These are phyloP conservation scores for Homarus gammarus DNA, from an alignment of 2,888 invertebrate genomes.

Conservation along the genomic window DNA sequence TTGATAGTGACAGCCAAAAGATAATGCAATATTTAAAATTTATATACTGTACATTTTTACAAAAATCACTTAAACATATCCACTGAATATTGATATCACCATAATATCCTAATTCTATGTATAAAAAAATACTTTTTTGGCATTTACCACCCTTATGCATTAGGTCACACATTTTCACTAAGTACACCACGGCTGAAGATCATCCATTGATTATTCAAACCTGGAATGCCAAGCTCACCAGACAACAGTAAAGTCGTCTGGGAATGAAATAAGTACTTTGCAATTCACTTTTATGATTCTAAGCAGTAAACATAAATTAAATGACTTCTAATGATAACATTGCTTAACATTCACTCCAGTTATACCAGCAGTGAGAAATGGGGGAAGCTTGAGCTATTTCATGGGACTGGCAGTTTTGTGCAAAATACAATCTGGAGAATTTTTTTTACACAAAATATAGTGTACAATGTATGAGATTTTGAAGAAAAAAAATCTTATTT, in stretches of 20 bases:
- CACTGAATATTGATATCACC: conserved; percentile 58
- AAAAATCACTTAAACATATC: conserved; percentile 53
- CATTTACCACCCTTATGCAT: conserved; percentile 54
- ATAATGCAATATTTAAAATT: conserved; percentile 44
- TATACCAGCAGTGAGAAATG: conserved; percentile 17
- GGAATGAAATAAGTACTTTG: conserved; percentile 1
- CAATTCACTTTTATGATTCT: neutral
- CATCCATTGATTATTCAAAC: neutral
- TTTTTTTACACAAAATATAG: neutral
- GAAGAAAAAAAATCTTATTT: too few species aligned
- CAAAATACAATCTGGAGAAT: neutral
- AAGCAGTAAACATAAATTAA: neutral
- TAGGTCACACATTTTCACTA: conserved; percentile 40
- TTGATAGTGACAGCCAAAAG: conserved; percentile 52
- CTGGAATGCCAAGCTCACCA: conserved; percentile 7
- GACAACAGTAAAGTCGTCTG: neutral
- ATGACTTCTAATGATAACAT: neutral
- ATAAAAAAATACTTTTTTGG: conserved; percentile 66
- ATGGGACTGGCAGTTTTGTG: conserved; percentile 4
- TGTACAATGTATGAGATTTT: neutral
- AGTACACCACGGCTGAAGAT: conserved; percentile 43
- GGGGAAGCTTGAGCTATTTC: conserved; percentile 32
- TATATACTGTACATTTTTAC: conserved; percentile 56
- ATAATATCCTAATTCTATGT: conserved; percentile 58
- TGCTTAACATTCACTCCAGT: conserved; percentile 6